Evolutionary conservation across 2,888 invertebrate species (phyloP).

Genomic region (Platycnemis pennipes): DNA sequence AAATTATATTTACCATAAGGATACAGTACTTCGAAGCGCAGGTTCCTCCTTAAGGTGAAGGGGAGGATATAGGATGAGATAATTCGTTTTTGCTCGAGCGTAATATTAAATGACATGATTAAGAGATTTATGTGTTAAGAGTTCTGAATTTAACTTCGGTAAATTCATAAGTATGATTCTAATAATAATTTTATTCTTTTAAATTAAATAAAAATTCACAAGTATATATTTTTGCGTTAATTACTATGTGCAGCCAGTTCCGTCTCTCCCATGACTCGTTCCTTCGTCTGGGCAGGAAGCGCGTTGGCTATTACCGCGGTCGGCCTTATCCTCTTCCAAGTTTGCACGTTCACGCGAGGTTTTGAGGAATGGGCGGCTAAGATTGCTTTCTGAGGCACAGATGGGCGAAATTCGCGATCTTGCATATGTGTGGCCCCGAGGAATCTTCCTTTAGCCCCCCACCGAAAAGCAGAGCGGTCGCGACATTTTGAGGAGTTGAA

Average conservation of each 20-base stretch:
- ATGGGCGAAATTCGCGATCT: background rate
- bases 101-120: too few relatives aligned
- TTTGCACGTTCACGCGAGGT: background rate
- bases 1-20: too few relatives aligned
- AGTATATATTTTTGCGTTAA: too few relatives aligned
- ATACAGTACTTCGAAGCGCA: too few relatives aligned
- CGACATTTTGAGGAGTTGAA: background rate
- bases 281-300: background rate
- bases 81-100: too few relatives aligned
- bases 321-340: background rate
- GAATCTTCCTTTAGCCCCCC: background rate
- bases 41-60: too few relatives aligned
- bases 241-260: too few relatives aligned
- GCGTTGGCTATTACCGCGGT: background rate
- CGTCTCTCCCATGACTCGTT: background rate
- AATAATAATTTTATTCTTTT: too few relatives aligned
- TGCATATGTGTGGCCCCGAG: background rate
- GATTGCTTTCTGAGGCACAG: constrained; percentile 15
- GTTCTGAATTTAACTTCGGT: too few relatives aligned
- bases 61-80: too few relatives aligned
- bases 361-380: background rate
- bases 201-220: background rate
- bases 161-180: too few relatives aligned
- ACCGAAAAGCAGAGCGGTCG: background rate
- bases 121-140: too few relatives aligned